A percentile compares a stretch with the other conserved stretches of the same genome.
These are phyloP conservation scores for Pseudachorutes palmiensis DNA, from an alignment of 1,140 invertebrate species.

Conservation along the genomic window DNA sequence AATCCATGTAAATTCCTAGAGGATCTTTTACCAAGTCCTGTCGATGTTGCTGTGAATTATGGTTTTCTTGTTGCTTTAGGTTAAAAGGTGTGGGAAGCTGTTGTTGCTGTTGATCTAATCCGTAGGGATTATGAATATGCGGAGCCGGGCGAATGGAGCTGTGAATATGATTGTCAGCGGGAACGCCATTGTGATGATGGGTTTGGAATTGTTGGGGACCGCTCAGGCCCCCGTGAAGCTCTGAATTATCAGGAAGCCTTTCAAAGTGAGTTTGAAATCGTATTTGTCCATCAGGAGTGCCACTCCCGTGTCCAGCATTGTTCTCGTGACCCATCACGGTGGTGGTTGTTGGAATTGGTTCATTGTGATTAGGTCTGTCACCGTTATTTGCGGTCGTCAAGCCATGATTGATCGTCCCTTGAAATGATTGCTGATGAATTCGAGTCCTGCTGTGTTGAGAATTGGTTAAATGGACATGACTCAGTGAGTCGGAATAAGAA, in stretches of 20 bases:
- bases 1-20: neutral
- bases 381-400: neutral
- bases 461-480: neutral
- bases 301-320: too few relatives aligned
- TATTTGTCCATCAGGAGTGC: too few relatives aligned
- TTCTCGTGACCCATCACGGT: too few relatives aligned
- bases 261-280: neutral
- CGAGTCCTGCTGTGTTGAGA: too few relatives aligned
- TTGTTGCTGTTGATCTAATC: neutral
- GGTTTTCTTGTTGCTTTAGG: neutral
- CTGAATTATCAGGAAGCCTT: neutral
- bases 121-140: neutral
- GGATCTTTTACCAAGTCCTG: conserved; percentile 5
- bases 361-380: neutral
- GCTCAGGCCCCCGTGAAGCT: too few relatives aligned
- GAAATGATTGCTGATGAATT: neutral
- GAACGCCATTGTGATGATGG: neutral
- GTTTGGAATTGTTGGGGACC: neutral
- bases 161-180: neutral
- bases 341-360: neutral
- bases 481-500: too few relatives aligned
- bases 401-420: neutral
- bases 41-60: conserved; percentile 1
- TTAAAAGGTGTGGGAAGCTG: neutral
- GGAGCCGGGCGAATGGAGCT: neutral